A percentile compares a stretch with the other conserved stretches of the same genome.
Conservation (phyloP, 2,888 invertebrate genomes). For the Catonia carolina region DNA sequence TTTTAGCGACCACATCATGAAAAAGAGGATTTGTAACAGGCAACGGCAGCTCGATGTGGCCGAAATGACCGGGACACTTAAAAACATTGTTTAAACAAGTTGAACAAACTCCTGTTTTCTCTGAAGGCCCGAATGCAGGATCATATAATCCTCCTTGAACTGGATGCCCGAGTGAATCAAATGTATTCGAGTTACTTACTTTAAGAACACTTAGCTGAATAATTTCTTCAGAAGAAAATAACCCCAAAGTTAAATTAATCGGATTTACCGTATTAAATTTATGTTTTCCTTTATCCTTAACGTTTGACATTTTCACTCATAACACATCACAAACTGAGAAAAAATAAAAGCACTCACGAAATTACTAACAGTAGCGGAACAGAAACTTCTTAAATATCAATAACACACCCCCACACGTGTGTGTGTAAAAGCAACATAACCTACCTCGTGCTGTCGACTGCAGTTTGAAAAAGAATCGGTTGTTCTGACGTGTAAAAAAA, state of each 20-base stretch:
- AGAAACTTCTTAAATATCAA: too few relatives aligned
- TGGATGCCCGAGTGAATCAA: slow-evolving; percentile 78
- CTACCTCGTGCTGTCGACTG: too few relatives aligned
- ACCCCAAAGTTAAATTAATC: slow-evolving; percentile 52
- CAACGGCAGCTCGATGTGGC: slow-evolving; percentile 84
- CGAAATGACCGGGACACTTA: slow-evolving; percentile 87
- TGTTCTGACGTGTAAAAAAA: too few relatives aligned
- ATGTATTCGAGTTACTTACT: slow-evolving; percentile 67
- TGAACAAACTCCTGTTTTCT: slow-evolving; percentile 61
- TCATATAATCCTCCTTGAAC: slow-evolving; percentile 87
- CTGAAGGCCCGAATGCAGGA: slow-evolving; percentile 65
- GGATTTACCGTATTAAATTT: slow-evolving; percentile 26
- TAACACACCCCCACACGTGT: too few relatives aligned
- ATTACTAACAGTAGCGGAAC: too few relatives aligned
- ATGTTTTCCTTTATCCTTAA: too few relatives aligned
- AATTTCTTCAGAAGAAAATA: slow-evolving; percentile 71
- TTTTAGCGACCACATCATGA: slow-evolving; percentile 60
- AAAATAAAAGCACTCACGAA: too few relatives aligned
- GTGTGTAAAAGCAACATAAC: too few relatives aligned
- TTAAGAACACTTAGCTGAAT: slow-evolving; percentile 72
- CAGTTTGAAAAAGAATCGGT: too few relatives aligned
- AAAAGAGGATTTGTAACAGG: slow-evolving; percentile 89
- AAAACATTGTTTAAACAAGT: slow-evolving; percentile 65
- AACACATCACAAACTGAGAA: too few relatives aligned
- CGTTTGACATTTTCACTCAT: too few relatives aligned